Percentiles rank a stretch among this genome's conserved stretches.
Evolutionary conservation across 2,113 vertebrate species (phyloP).

Genomic region (Trinectes maculatus): DNA sequence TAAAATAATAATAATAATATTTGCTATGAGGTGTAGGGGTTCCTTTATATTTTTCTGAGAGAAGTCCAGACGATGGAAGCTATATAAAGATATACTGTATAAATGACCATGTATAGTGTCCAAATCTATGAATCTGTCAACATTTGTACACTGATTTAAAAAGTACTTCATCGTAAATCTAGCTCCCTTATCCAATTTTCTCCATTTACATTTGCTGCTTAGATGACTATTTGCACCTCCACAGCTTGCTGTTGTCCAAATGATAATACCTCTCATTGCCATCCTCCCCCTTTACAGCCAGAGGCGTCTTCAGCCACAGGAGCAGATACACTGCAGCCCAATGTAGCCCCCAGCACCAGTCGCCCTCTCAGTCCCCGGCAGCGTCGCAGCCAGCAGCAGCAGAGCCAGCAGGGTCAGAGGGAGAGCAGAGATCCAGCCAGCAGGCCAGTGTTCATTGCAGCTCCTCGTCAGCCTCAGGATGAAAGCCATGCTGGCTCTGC

Average conservation of each 20-base stretch:
- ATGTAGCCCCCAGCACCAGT: slow-evolving; percentile 49
- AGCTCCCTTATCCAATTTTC: neutral
- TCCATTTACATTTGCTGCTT: no score
- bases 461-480: slow-evolving; percentile 79
- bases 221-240: neutral
- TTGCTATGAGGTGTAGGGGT: no score
- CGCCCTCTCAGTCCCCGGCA: slow-evolving; percentile 89
- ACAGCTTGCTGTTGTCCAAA: neutral
- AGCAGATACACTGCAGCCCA: slow-evolving; percentile 54
- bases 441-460: slow-evolving; percentile 76
- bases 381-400: slow-evolving; percentile 89
- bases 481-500: slow-evolving; percentile 85
- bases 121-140: neutral
- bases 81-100: neutral
- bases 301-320: slow-evolving; percentile 59
- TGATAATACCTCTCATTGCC: neutral
- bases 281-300: slow-evolving; percentile 67
- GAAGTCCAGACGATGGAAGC: neutral
- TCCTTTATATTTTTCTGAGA: no score
- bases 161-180: neutral
- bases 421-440: slow-evolving; percentile 66
- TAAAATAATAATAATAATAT: no score
- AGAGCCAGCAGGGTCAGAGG: slow-evolving; percentile 76
- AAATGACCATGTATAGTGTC: neutral
- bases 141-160: neutral